phyloP scores from a whole-genome alignment of 2,113 vertebrate genomes.

The Laterallus jamaicensis region DNA sequence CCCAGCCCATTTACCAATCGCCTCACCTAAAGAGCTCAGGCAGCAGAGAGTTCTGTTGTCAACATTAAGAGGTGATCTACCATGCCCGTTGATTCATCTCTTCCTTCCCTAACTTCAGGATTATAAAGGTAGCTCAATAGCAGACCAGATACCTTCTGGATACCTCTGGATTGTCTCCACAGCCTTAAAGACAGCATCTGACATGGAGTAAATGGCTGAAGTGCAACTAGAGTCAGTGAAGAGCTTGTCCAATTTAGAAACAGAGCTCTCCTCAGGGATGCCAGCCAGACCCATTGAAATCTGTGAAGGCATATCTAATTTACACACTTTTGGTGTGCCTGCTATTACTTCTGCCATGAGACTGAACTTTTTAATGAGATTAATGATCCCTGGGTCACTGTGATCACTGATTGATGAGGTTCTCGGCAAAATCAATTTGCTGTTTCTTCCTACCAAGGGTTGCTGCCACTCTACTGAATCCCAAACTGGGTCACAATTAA shows the following conservation, averaged over 20 bases:
- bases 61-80: not conserved
- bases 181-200: not conserved
- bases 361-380: slow-evolving; percentile 51
- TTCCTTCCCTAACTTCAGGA: not conserved
- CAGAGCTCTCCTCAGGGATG: not conserved
- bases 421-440: slow-evolving; percentile 53
- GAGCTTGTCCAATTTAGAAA: not conserved
- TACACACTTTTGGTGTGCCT: not conserved
- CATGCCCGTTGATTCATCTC: not conserved
- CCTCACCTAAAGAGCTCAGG: not conserved
- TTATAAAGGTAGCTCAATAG: not conserved
- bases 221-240: not conserved
- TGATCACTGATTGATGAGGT: slow-evolving; percentile 50
- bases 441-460: slow-evolving; percentile 5
- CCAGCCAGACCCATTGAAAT: not conserved
- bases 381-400: slow-evolving; percentile 34
- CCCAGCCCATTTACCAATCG: not conserved
- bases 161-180: not conserved
- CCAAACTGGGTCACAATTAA: slow-evolving; percentile 30
- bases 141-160: not conserved
- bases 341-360: slow-evolving; percentile 1
- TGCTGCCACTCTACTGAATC: not conserved
- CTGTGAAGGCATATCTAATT: not conserved
- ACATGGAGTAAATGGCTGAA: not conserved
- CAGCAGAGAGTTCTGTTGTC: not conserved